Base-by-base conservation (phyloP, 1,140 invertebrate genomes). In the Helicoverpa armigera region DNA sequence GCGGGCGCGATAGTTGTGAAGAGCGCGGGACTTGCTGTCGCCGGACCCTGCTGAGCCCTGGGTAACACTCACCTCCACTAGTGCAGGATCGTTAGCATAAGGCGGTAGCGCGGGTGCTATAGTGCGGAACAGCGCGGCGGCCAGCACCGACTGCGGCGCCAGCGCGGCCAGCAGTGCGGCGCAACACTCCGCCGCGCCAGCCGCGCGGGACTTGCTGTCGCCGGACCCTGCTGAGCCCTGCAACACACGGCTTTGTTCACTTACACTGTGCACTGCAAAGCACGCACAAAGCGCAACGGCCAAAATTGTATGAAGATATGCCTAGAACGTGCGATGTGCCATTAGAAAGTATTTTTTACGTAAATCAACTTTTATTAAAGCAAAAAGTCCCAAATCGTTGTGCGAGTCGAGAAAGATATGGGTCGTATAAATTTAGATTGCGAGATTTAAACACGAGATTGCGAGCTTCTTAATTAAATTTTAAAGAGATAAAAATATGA, bases 131-230 rank as follows among this genome's bases (percentile, higher is more conserved):
- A 93, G 83, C 10, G 85, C 76, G 7, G 82, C 87, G 13, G 89
- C 90, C 9, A 93, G 90, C 29, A 43, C 60, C 16, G 88, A 86
- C 54, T 75, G 82, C 70, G 82, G 73, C 12, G 79, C 65, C 80
- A 94, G 88, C 72, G 92, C 86, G 0, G 63, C 74, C 83, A 93
- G 79, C 85, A 93, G 86, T 54, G 91, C 85, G 16, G 89, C 89
- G 60, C 85, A 77, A 56, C 87, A 89, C 83, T 90, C 90, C 23
- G 88, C 88, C 60, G 88, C 85, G 12, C 88, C 51, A 10, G 10
- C 73, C 61, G 67, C 83, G 75, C 61, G 79, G 79, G 81, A 12
- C 9, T 43, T 43, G 79, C 77, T 54, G 65, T 48, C 13, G 14
- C 29, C 13, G 14, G 63, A 9, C 14, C 43, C 63, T 16, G 31